Evolutionary conservation across 2,888 invertebrate species (phyloP).

Genomic region (Rotaria magnacalcarata): DNA sequence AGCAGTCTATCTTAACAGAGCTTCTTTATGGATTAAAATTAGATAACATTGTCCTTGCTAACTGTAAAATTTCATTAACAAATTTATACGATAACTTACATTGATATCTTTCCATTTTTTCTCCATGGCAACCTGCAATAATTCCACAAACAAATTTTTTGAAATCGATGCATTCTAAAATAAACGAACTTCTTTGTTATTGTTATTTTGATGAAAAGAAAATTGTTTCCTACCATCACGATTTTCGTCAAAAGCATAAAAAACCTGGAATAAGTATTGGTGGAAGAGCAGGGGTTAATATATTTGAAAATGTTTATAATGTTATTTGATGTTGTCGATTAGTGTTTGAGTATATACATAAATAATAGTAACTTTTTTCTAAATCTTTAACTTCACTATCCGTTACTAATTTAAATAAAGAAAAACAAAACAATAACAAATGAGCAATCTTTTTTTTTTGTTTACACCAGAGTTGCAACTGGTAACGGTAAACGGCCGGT

Average conservation of each 20-base stretch:
- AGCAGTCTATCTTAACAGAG: too few relatives aligned
- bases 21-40: too few relatives aligned
- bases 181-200: neutral
- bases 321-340: too few relatives aligned
- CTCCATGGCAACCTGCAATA: constrained; percentile 84
- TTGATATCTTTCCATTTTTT: constrained; percentile 77
- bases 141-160: constrained; percentile 90
- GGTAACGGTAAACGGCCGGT: too few relatives aligned
- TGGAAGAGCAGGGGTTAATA: constrained; percentile 11
- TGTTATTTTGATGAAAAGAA: too few relatives aligned
- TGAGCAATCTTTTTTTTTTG: too few relatives aligned
- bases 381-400: neutral
- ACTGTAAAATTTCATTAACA: too few relatives aligned
- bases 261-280: constrained; percentile 48
- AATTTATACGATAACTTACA: too few relatives aligned
- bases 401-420: neutral
- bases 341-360: neutral
- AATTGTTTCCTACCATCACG: constrained; percentile 70
- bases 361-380: neutral
- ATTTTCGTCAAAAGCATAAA: constrained; percentile 83
- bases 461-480: too few relatives aligned
- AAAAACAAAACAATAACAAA: too few relatives aligned
- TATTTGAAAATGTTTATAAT: constrained; percentile 17
- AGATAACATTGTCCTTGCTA: too few relatives aligned
- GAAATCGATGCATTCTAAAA: constrained; percentile 70